Evolutionary conservation across 1,140 invertebrate genomes (phyloP), one percentile per base, ranked within the genome.

Genomic region (Mercenaria mercenaria): DNA sequence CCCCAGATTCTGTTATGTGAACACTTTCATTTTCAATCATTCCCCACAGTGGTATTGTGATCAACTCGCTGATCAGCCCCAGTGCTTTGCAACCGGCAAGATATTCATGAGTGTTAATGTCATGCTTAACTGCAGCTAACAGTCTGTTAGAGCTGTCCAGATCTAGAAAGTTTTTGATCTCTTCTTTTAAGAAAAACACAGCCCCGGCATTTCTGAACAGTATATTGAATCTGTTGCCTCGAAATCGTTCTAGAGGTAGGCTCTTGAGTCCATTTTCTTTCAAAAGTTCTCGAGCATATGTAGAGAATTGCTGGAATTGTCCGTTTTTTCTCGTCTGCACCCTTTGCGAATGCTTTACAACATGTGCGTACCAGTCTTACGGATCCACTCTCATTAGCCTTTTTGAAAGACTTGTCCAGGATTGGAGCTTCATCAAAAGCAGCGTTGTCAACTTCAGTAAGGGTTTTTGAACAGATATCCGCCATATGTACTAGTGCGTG

Each of bases 151-250:
- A 80, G 32, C 47, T 15, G 56, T 80, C 77, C 52, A 80, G 56
- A 11, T 59, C 29, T 23, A 80, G 47, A 29, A 56, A 80, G 26
- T 80, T 32, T 80, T 80, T 50, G 3, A 80, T 80, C 56, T 77
- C 2, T 56, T 59, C 77, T 29, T 80, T 23, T 47, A 80, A 56
- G 34, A 80, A 80, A 59, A 56, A 80, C 34, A 80, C 77, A 80
- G 52, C 26, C 13, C 47, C 56, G 8, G 77, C 43, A 59, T 80
- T 80, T 80, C 56, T 34, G 29, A 88, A 88, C 23, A 91, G 32
- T 79, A 91, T 84, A 29, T 88, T 86, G 52, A 87, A 90, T 20
- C 59, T 37, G 26, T 87, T 90, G 20, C 77, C 83, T 18, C 74
- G 61, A 32, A 88, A 91, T 23, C 90, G 34, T 56, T 83, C 26